These are phyloP conservation scores for Ceramica pisi DNA, from an alignment of 2,888 invertebrate genomes.

Conservation along the genomic window DNA sequence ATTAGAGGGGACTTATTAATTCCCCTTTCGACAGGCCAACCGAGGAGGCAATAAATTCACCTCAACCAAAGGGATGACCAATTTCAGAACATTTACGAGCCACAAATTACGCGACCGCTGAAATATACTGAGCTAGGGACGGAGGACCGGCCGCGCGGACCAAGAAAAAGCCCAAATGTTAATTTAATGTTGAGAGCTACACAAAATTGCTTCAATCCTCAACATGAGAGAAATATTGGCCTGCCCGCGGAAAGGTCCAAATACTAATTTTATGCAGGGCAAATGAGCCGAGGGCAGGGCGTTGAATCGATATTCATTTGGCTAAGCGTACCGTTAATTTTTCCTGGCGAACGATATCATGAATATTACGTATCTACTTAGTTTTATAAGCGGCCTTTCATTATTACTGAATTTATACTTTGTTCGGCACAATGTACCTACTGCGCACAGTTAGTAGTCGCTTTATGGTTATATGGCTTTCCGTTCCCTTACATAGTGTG, in stretches of 20 bases:
- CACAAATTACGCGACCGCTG: slow-evolving; percentile 91
- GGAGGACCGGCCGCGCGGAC: slow-evolving; percentile 81
- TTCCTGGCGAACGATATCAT: slow-evolving; percentile 81
- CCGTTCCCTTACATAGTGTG: slow-evolving; percentile 15
- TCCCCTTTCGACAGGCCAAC: slow-evolving; percentile 91
- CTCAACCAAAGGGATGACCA: slow-evolving; percentile 91
- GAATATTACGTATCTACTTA: slow-evolving; percentile 79
- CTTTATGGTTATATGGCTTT: slow-evolving; percentile 17
- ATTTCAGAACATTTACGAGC: slow-evolving; percentile 91
- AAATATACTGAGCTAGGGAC: slow-evolving; percentile 88
- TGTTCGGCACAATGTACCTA: slow-evolving; percentile 47
- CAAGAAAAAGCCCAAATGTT: slow-evolving; percentile 89
- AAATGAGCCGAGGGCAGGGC: slow-evolving; percentile 83
- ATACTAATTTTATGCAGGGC: slow-evolving; percentile 89
- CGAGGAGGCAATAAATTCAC: slow-evolving; percentile 90
- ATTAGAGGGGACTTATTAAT: slow-evolving; percentile 91
- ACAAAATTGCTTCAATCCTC: slow-evolving; percentile 87
- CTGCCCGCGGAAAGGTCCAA: slow-evolving; percentile 83
- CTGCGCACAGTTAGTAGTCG: slow-evolving; percentile 31
- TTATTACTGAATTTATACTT: slow-evolving; percentile 67
- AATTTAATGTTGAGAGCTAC: slow-evolving; percentile 89
- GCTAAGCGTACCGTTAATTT: slow-evolving; percentile 85
- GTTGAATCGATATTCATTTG: slow-evolving; percentile 87
- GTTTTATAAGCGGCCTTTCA: slow-evolving; percentile 69
- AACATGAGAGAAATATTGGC: slow-evolving; percentile 86